These are phyloP conservation scores for Astyanax mexicanus DNA, from an alignment of 2,797 vertebrate species.

Conservation along the genomic window DNA sequence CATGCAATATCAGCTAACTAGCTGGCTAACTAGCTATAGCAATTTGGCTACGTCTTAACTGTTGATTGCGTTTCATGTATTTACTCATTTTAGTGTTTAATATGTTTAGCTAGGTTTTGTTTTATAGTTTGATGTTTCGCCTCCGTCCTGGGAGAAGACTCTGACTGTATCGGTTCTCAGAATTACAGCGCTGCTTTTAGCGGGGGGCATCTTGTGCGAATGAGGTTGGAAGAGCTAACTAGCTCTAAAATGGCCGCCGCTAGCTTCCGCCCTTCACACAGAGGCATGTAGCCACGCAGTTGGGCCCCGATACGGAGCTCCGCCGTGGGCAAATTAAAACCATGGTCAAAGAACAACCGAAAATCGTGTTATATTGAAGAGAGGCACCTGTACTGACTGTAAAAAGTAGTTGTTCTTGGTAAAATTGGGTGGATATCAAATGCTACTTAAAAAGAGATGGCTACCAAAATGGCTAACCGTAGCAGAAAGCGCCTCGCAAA, in stretches of 20 bases:
- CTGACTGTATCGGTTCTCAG: not conserved
- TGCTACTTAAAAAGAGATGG: slow-evolving; percentile 71
- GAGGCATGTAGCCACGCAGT: slow-evolving; percentile 54
- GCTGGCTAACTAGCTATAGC: slow-evolving; percentile 84
- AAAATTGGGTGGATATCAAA: not conserved
- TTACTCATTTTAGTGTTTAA: too few relatives aligned
- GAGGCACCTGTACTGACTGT: slow-evolving; percentile 38
- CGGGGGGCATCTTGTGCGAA: slow-evolving; percentile 64
- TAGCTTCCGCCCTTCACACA: slow-evolving; percentile 82
- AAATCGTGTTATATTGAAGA: not conserved
- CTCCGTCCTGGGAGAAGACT: too few relatives aligned
- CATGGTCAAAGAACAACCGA: slow-evolving; percentile 18
- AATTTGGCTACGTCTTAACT: slow-evolving; percentile 52
- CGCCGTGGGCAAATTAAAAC: not conserved
- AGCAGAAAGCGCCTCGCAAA: slow-evolving; percentile 58
- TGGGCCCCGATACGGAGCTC: not conserved
- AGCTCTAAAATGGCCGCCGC: slow-evolving; percentile 85
- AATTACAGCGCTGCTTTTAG: slow-evolving; percentile 39
- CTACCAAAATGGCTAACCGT: slow-evolving; percentile 63
- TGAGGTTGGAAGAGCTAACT: slow-evolving; percentile 52
- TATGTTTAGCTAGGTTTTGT: too few relatives aligned
- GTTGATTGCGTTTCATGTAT: too few relatives aligned
- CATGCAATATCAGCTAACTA: slow-evolving; percentile 68
- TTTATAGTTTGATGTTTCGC: not conserved
- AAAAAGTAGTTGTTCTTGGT: not conserved